Conservation (phyloP, 2,888 invertebrate species). For the Dasypogon diadema region DNA sequence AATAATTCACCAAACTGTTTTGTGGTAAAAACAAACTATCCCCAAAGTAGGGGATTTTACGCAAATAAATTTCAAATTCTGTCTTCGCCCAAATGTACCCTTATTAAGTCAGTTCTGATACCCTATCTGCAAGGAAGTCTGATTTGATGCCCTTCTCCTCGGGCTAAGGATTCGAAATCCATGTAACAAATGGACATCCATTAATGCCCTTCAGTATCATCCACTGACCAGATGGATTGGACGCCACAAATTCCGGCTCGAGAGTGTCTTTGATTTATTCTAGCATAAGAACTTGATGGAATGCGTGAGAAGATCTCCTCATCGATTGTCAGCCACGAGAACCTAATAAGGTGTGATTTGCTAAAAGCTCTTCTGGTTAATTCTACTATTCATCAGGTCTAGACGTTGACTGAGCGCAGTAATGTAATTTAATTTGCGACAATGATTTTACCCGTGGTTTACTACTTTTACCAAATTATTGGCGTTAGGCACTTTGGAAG, state of each 20-base stretch:
- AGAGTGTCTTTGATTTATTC: slow-evolving; percentile 44
- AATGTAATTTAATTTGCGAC: slow-evolving; percentile 27
- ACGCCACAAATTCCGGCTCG: slow-evolving; percentile 34
- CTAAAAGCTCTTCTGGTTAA: slow-evolving; percentile 32
- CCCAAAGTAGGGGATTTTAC: background rate
- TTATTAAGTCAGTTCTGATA: slow-evolving; percentile 34
- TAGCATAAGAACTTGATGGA: slow-evolving; percentile 6
- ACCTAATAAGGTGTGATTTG: slow-evolving; percentile 40
- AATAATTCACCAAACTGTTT: slow-evolving; percentile 19
- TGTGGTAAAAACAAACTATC: background rate
- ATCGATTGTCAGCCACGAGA: slow-evolving; percentile 17
- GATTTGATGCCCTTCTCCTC: background rate
- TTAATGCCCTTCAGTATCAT: slow-evolving; percentile 44
- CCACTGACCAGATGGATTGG: slow-evolving; percentile 42
- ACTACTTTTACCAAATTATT: background rate
- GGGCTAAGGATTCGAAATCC: slow-evolving; percentile 32
- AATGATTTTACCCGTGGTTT: background rate
- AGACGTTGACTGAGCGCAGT: background rate
- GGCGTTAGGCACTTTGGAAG: background rate
- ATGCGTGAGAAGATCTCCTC: slow-evolving; percentile 38
- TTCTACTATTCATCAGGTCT: slow-evolving; percentile 20
- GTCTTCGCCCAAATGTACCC: slow-evolving; percentile 36
- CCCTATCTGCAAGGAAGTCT: slow-evolving; percentile 9
- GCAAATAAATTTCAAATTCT: slow-evolving; percentile 44
- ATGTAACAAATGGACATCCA: slow-evolving; percentile 36